Conservation (phyloP, 53 echinoderm and acorn worm genomes). For the Crossaster papposus region DNA sequence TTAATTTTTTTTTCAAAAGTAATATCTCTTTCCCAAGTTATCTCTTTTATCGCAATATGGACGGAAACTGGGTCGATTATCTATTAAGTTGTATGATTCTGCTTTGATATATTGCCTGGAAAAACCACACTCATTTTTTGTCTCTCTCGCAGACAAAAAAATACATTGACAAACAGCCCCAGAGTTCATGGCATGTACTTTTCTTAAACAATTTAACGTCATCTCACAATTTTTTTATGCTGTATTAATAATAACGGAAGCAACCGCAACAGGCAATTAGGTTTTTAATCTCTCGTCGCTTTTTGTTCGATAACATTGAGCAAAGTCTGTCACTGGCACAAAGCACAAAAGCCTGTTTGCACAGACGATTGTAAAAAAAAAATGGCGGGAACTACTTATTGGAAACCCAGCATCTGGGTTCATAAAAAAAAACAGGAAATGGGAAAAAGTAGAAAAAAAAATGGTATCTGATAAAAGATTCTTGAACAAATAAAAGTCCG, state of each 20-base stretch:
- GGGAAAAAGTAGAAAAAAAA: not conserved
- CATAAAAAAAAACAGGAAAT: too few species aligned
- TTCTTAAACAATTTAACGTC: too few species aligned
- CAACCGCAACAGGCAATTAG: not conserved
- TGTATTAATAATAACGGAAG: not conserved
- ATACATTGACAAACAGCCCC: too few species aligned
- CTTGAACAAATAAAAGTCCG: not conserved
- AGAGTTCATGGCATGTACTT: too few species aligned
- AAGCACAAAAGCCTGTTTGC: constrained; percentile 19
- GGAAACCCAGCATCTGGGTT: not conserved
- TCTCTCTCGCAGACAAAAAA: not conserved
- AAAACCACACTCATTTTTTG: not conserved
- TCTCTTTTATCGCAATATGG: not conserved
- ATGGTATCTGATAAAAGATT: not conserved
- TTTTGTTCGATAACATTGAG: constrained; percentile 12
- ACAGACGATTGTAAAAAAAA: not conserved
- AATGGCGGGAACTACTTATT: constrained; percentile 3
- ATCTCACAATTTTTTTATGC: too few species aligned
- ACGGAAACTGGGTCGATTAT: not conserved
- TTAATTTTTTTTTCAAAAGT: too few species aligned
- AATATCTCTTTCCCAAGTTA: not conserved
- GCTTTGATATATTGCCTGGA: not conserved
- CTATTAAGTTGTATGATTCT: not conserved
- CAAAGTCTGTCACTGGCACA: not conserved
- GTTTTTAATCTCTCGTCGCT: not conserved